A percentile compares a stretch with the other conserved stretches of the same genome.
Conservation (phyloP, 2,888 invertebrate species). For the Deilephila porcellus region DNA sequence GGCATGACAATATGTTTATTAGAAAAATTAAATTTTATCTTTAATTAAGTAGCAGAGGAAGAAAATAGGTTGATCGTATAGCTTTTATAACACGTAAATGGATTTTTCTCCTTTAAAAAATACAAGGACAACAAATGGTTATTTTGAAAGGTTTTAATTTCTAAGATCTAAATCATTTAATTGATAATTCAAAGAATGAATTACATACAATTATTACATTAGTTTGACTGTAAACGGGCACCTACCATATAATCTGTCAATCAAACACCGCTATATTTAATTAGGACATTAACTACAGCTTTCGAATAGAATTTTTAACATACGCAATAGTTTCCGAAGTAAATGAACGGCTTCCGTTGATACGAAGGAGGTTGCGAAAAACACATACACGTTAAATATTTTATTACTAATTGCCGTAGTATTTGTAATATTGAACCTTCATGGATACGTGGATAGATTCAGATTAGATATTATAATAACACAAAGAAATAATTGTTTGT, state of each 20-base stretch:
- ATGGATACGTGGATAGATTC: conserved; percentile 2
- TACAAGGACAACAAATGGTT: too few relatives aligned
- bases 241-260: neutral
- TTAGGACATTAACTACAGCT: conserved; percentile 11
- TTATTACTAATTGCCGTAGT: conserved; percentile 18
- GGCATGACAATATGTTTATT: too few relatives aligned
- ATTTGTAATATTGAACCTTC: conserved; percentile 23
- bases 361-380: conserved; percentile 21
- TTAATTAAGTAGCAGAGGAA: too few relatives aligned
- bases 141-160: too few relatives aligned
- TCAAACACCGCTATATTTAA: neutral
- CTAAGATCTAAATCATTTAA: neutral
- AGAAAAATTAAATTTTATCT: too few relatives aligned
- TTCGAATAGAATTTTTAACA: conserved; percentile 12
- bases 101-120: too few relatives aligned
- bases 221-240: neutral
- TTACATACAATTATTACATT: neutral
- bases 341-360: conserved; percentile 11
- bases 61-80: too few relatives aligned
- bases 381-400: conserved; percentile 8
- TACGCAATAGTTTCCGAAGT: conserved; percentile 19
- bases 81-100: too few relatives aligned
- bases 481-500: neutral
- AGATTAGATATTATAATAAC: neutral
- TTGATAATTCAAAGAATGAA: neutral